Evolutionary conservation across 2,113 vertebrate species (phyloP), one percentile per base, ranked within the genome.

Genomic region (Nesoenas mayeri): DNA sequence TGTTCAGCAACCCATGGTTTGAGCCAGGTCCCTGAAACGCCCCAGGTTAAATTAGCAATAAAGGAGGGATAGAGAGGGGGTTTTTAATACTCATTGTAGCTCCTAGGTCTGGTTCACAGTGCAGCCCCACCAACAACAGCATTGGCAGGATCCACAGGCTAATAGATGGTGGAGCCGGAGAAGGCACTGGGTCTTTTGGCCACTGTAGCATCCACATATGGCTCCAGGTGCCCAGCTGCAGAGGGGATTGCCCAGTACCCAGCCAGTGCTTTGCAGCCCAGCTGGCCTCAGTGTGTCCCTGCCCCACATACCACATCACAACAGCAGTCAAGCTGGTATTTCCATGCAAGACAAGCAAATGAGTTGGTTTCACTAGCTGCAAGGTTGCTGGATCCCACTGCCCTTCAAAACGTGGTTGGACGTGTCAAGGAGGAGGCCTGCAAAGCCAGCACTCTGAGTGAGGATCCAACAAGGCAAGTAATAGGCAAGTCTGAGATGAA

Each of bases 391-490:
- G 18, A 47, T 75, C 20, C 42, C 56, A 16, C 29, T 53, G 34
- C 14, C 29, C 21, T 36, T 48, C 38, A 10, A 2, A 0, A 5
- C 47, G 32, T 10, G 62, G 18, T 34, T 4, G 9, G 25, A 42
- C 0, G 0, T 10, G 12, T 20, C 44, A 67, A 60, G 64, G 20
- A 89, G 34, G 20, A 77, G 47, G 15, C 57, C 24, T 0, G 2
- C 36, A 42, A 88, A 74, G 69, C 32, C 91, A 61, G 56, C 12
- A 8, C 15, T 61, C 34, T 9, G 36, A 79, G 56, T 56, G 38
- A 65, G 53, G 44, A 67, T 51, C 28, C 17, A 8, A 15, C 10
- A 0, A 15, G n/a, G 36, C 7, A 54, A 57, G 14, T 16, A 51
- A 40, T 9, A 65, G n/a, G 67, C 91, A 89, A 83, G 40, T 26